Evolutionary conservation across 2,797 vertebrate species (phyloP).

Genomic region (Epinephelus malabaricus): DNA sequence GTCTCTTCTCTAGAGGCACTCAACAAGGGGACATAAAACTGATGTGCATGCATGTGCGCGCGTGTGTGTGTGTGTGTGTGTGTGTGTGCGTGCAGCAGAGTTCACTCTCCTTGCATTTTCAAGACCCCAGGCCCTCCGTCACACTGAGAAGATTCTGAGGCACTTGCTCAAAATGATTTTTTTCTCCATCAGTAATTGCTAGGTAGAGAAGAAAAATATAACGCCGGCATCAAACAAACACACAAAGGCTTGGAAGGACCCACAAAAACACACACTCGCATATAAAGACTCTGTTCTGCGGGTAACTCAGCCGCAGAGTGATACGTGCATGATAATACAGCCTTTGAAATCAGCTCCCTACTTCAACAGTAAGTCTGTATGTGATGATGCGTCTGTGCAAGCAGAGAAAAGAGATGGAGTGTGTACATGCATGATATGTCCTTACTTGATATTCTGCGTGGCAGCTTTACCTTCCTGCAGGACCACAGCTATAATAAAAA

Average conservation of each 20-base stretch:
- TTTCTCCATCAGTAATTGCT: slow-evolving; percentile 49
- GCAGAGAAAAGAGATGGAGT: slow-evolving; percentile 34
- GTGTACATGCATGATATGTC: slow-evolving; percentile 28
- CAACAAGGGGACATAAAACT: slow-evolving; percentile 68
- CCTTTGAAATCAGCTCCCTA: slow-evolving; percentile 32
- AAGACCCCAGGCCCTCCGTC: slow-evolving; percentile 36
- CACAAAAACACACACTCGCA: neutral
- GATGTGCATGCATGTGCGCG: slow-evolving; percentile 25
- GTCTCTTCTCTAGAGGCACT: slow-evolving; percentile 71
- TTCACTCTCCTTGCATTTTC: slow-evolving; percentile 47
- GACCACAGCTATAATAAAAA: slow-evolving; percentile 29
- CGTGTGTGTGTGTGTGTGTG: neutral
- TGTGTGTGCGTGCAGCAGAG: neutral
- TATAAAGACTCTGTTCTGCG: slow-evolving; percentile 26
- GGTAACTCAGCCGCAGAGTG: slow-evolving; percentile 28
- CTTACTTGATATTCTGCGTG: slow-evolving; percentile 59
- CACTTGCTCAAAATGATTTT: slow-evolving; percentile 7
- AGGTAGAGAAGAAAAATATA: slow-evolving; percentile 44
- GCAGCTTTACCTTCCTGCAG: slow-evolving; percentile 39
- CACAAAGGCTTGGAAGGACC: neutral
- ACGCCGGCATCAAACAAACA: slow-evolving; percentile 33
- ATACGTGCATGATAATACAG: slow-evolving; percentile 33
- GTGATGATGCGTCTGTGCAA: slow-evolving; percentile 25
- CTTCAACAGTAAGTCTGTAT: slow-evolving; percentile 37
- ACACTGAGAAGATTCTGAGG: slow-evolving; percentile 47